Evolutionary conservation across 2,888 invertebrate genomes (phyloP).

Genomic region (Augiades crinisus): DNA sequence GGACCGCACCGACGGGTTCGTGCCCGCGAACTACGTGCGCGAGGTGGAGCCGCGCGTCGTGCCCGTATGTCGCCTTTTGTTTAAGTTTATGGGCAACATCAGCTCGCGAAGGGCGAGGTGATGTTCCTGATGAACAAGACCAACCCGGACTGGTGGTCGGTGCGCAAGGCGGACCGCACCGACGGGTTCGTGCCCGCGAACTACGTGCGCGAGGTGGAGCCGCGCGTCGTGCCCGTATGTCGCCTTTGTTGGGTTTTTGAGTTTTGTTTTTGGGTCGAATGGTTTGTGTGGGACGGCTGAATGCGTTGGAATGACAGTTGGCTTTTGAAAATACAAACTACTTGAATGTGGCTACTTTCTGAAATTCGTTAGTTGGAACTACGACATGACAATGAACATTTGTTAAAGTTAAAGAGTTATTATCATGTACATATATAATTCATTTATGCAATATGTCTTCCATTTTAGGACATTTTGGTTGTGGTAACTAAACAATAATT

Average conservation of each 20-base stretch:
- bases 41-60: constrained; percentile 95
- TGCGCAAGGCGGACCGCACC: constrained; percentile 93
- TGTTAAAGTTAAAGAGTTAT: no score
- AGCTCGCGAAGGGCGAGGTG: constrained; percentile 94
- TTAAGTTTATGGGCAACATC: no score
- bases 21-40: constrained; percentile 97
- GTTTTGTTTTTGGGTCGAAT: no score
- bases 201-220: constrained; percentile 96
- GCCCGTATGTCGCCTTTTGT: no score
- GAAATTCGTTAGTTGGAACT: no score
- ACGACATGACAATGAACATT: no score
- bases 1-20: constrained; percentile 96
- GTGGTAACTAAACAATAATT: not conserved
- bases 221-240: constrained; percentile 89
- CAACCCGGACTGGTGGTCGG: constrained; percentile 99
- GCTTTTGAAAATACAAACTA: no score
- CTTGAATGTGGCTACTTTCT: no score
- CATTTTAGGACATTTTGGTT: not conserved
- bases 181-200: constrained; percentile 99
- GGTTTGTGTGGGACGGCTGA: no score
- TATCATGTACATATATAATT: no score
- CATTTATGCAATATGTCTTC: constrained; percentile 7
- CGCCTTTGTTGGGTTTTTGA: no score
- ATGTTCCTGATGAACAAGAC: constrained; percentile 97
- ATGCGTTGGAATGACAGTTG: no score